phyloP scores from a whole-genome alignment of 2,888 invertebrate species.

The Nysson spinosus region DNA sequence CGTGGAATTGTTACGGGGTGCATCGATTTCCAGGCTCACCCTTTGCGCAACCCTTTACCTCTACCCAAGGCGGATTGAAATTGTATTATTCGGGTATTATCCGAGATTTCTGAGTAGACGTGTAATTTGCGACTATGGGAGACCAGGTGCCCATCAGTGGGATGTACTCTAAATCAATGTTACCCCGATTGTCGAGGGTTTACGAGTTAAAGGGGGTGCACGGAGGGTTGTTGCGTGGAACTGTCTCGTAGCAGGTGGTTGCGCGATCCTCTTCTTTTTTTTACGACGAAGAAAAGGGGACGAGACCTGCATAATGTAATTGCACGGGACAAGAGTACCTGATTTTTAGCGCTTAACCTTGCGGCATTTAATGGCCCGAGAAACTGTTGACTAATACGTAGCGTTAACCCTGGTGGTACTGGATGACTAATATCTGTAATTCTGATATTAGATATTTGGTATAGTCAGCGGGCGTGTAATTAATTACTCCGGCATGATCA shows the following conservation, averaged over 20 bases:
- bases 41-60: background rate
- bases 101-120: slow-evolving; percentile 62
- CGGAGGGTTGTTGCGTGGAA: slow-evolving; percentile 31
- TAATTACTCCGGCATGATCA: slow-evolving; percentile 17
- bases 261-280: slow-evolving; percentile 30
- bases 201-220: slow-evolving; percentile 38
- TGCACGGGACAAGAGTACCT: slow-evolving; percentile 12
- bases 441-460: slow-evolving; percentile 13
- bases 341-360: slow-evolving; percentile 29
- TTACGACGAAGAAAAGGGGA: slow-evolving; percentile 31
- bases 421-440: no score
- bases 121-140: slow-evolving; percentile 62
- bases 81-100: slow-evolving; percentile 63
- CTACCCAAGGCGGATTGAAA: no score
- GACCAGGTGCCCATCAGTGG: slow-evolving; percentile 61
- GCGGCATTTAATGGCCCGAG: slow-evolving; percentile 31
- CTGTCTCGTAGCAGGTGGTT: slow-evolving; percentile 53
- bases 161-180: slow-evolving; percentile 29
- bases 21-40: slow-evolving; percentile 54
- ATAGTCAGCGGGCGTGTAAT: slow-evolving; percentile 20
- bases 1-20: slow-evolving; percentile 23
- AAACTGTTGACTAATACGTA: background rate
- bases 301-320: slow-evolving; percentile 54
- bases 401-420: no score
- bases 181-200: slow-evolving; percentile 20